phyloP scores from a whole-genome alignment of 2,888 invertebrate species.

The Bhutanitis thaidina region DNA sequence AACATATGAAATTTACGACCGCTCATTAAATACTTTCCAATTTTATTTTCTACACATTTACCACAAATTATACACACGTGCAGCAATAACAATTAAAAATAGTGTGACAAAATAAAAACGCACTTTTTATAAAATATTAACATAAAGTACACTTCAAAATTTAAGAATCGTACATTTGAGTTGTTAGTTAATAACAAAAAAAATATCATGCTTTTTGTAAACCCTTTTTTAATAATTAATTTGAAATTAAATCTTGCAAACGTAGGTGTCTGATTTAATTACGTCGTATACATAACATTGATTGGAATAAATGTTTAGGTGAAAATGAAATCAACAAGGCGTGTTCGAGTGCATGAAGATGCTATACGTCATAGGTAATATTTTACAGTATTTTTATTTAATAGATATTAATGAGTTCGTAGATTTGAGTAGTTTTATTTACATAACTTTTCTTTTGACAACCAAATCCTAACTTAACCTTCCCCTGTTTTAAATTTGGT shows the following conservation, averaged over 20 bases:
- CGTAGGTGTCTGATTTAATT: conserved; percentile 12
- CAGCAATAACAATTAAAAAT: conserved; percentile 3
- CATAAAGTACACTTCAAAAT: background rate
- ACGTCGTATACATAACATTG: conserved; percentile 26
- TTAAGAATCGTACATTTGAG: too few species aligned
- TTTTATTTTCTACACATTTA: conserved; percentile 16
- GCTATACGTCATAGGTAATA: conserved; percentile 78
- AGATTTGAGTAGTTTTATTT: conserved; percentile 48
- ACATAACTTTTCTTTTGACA: conserved; percentile 22
- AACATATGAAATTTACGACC: conserved; percentile 23
- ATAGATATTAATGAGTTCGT: conserved; percentile 45
- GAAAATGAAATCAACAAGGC: conserved; percentile 78
- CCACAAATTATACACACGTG: conserved; percentile 16
- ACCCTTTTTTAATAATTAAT: background rate
- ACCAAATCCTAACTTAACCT: conserved; percentile 23
- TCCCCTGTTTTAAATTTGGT: conserved; percentile 20
- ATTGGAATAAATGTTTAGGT: conserved; percentile 77
- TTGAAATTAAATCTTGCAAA: background rate
- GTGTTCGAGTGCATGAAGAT: conserved; percentile 78
- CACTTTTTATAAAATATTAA: background rate
- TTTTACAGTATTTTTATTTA: conserved; percentile 46
- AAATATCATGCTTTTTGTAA: too few species aligned
- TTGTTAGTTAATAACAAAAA: too few species aligned
- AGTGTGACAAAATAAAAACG: background rate
- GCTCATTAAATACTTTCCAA: conserved; percentile 17